phyloP scores from a whole-genome alignment of 2,888 invertebrate genomes.

The Spisula subtruncata region DNA sequence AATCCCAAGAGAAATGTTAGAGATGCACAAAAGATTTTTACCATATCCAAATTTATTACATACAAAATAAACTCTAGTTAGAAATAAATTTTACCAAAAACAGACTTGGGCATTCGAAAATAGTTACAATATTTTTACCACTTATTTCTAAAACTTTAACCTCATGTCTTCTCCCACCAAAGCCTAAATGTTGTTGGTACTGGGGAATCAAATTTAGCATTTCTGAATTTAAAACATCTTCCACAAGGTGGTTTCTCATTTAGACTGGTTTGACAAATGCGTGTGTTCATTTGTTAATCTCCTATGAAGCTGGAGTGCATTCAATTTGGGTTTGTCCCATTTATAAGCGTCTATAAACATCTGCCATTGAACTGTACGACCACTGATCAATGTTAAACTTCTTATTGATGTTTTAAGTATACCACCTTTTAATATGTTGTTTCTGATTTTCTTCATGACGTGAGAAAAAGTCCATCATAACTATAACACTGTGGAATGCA shows the following conservation, averaged over 20 bases:
- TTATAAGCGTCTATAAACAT: constrained; percentile 64
- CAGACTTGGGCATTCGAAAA: no score
- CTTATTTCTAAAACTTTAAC: no score
- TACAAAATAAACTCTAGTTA: no score
- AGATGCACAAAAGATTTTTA: no score
- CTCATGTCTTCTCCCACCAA: no score
- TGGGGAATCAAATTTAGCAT: constrained; percentile 62
- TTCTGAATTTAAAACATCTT: constrained; percentile 66
- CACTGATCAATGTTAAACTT: constrained; percentile 36
- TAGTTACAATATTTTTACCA: no score
- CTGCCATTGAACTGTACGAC: constrained; percentile 62
- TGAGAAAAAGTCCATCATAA: constrained; percentile 22
- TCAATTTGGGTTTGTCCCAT: constrained; percentile 68
- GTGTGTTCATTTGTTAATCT: constrained; percentile 66
- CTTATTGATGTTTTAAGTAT: constrained; percentile 49
- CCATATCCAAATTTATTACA: no score
- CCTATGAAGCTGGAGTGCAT: constrained; percentile 61
- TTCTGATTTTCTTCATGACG: constrained; percentile 53
- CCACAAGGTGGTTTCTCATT: constrained; percentile 69
- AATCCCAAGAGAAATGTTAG: no score
- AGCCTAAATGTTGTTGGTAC: no score
- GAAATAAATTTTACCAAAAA: no score
- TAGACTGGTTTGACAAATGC: constrained; percentile 48
- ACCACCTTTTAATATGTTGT: constrained; percentile 63
- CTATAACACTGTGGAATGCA: no score